These are phyloP conservation scores for Lycopodina hypogea DNA, from an alignment of 37 sponge, comb jelly and placozoan species.

Conservation along the genomic window DNA sequence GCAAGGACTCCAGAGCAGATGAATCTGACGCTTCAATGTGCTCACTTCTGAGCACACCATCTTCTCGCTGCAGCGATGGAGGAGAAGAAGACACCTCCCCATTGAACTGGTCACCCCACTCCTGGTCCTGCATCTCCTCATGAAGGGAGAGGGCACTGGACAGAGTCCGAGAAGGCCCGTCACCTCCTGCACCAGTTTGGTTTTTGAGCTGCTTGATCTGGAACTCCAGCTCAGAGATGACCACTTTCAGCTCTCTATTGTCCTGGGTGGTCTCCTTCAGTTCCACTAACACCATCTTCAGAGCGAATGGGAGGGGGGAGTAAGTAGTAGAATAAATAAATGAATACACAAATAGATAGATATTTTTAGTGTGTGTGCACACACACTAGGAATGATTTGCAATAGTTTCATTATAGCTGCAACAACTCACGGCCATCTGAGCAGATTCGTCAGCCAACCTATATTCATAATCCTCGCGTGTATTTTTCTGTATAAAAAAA, in stretches of 20 bases:
- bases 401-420: neutral
- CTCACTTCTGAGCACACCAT: neutral
- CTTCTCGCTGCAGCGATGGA: neutral
- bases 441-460: neutral
- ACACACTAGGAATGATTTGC: neutral
- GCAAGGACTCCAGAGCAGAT: constrained; percentile 8
- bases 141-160: constrained; percentile 14
- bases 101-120: neutral
- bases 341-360: too few species aligned
- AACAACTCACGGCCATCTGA: neutral
- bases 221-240: constrained; percentile 12
- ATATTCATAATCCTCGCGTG: neutral
- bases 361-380: too few species aligned
- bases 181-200: neutral
- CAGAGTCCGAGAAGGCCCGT: constrained; percentile 28
- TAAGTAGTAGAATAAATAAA: too few species aligned
- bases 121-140: constrained; percentile 1
- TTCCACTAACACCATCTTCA: too few species aligned
- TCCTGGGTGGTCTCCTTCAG: neutral
- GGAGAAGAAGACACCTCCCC: neutral
- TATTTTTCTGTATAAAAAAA: neutral
- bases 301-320: too few species aligned
- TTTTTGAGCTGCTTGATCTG: neutral
- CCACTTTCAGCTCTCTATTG: neutral
- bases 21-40: neutral